These are phyloP conservation scores for Deroptyus accipitrinus DNA, from an alignment of 2,113 vertebrate genomes.

Conservation along the genomic window DNA sequence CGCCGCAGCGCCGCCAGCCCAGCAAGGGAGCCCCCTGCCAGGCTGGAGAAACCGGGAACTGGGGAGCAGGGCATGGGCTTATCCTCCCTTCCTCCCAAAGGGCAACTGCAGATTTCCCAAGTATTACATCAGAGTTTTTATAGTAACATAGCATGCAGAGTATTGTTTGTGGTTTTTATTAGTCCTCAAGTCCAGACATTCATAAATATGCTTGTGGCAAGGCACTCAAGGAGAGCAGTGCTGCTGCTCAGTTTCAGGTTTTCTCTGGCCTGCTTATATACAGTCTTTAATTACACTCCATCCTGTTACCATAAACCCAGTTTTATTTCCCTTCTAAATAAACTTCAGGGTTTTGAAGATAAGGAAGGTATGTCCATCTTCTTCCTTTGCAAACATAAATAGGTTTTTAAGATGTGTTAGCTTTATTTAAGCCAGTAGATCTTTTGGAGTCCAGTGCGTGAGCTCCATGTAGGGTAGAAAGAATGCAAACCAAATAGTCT, in stretches of 20 bases:
- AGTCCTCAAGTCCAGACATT: background rate
- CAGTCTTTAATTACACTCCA: background rate
- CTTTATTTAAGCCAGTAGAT: background rate
- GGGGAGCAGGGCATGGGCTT: background rate
- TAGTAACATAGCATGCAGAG: background rate
- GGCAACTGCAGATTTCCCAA: background rate
- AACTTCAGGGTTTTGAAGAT: background rate
- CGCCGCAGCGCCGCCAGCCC: background rate
- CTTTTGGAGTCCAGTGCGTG: background rate
- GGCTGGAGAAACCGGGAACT: background rate
- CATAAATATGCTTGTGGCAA: background rate
- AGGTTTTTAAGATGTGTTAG: background rate
- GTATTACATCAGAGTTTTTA: background rate
- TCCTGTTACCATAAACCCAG: background rate
- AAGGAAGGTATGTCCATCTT: background rate
- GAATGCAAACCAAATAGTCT: background rate
- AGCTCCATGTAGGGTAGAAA: background rate
- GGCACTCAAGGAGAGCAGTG: background rate
- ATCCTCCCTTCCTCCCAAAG: background rate
- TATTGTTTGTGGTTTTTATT: background rate
- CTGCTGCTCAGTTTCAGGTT: background rate
- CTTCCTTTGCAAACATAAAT: background rate
- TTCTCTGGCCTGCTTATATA: background rate
- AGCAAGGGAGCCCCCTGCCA: background rate
- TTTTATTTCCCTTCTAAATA: background rate